Conservation (phyloP, 2,113 vertebrate genomes). For the Xenopus tropicalis region UCB_Xtro_10.0 CM004443.2:149667001-149667500, state of each 20-base stretch:
- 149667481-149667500: too few relatives aligned
- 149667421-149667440: too few relatives aligned
- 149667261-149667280: conserved; percentile 27
- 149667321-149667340: conserved; percentile 11
- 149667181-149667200: conserved; percentile 33
- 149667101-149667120: conserved; percentile 7
- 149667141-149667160: conserved; percentile 17
- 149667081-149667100: background rate
- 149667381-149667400: too few relatives aligned
- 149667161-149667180: conserved; percentile 25
- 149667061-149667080: too few relatives aligned
- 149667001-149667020: too few relatives aligned
- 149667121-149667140: background rate
- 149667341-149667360: background rate
- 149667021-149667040: too few relatives aligned
- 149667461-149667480: too few relatives aligned
- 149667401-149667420: too few relatives aligned
- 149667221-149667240: conserved; percentile 26
- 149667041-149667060: too few relatives aligned
- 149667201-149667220: conserved; percentile 12
- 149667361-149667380: too few relatives aligned
- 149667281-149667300: conserved; percentile 20
- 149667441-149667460: too few relatives aligned
- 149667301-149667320: conserved; percentile 24
- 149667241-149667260: conserved; percentile 40